Base-by-base conservation (phyloP, 2,888 invertebrate species). In the Hirtodrosophila histrioides region DNA sequence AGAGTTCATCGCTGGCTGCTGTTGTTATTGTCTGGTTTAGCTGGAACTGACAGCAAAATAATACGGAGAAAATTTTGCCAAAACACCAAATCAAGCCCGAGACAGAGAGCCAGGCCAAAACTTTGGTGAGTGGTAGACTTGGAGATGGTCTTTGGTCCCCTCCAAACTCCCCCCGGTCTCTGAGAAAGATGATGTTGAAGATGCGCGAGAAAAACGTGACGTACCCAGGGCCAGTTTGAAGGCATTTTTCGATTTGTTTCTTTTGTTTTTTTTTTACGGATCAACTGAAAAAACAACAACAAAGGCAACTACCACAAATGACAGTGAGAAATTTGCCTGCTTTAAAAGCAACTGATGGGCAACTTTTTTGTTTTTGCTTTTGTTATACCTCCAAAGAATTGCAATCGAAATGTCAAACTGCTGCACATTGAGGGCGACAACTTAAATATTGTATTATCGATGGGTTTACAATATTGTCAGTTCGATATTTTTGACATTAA, bases 131-230 rank as follows among this genome's bases (percentile, higher is more conserved):
- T 31, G 1, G 53, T 2, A 27, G 27, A 27, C 27, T 40, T 43
- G 69, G 17, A 69, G 66, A 50, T 40, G 50, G 24, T 50, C 29
- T 11, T 11, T 10, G 8, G 7, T 9, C 11, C 8, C 7, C 35
- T 23, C 4, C n/a, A 3, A 3, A 12, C 29, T 4, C 51, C 31
- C 31, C 51, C 39, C 35, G 2, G 23, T 7, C 36, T 43, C 56
- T 46, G 44, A 27, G 46, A 41, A 69, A 67, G 72, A 69, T 46
- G 73, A 72, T 69, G 81, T 83, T 84, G 84, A 82, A 81, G 82
- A 82, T 81, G 82, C 70, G 82, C 82, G 81, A 66, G 75, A 82
- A 80, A 75, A 69, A 68, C 78, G 78, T 75, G 75, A 75, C 72
- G 55, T 69, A 74, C 71, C 68, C 68, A 49, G 68, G 44, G 71